A percentile compares a stretch with the other conserved stretches of the same genome.
These are phyloP conservation scores for Andrena minutula DNA, from an alignment of 2,888 invertebrate genomes.

Conservation along the genomic window DNA sequence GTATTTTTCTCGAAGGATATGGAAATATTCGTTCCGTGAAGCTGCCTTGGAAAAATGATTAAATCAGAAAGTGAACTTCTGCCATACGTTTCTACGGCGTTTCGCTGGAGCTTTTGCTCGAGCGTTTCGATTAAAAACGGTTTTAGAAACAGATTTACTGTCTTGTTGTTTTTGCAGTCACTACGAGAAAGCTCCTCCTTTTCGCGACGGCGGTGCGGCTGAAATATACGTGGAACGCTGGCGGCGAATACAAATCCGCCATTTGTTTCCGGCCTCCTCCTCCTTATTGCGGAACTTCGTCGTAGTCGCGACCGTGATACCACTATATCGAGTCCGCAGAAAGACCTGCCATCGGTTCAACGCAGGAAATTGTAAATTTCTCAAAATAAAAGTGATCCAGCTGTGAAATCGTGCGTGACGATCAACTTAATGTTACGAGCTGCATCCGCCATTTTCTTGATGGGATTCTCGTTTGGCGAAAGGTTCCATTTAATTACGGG, in stretches of 20 bases:
- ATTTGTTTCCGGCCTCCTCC: conserved; percentile 47
- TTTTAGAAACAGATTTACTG: conserved; percentile 54
- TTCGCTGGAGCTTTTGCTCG: neutral
- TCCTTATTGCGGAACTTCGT: conserved; percentile 55
- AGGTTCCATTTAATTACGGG: neutral
- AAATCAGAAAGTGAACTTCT: neutral
- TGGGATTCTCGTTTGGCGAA: neutral
- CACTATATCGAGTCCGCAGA: conserved; percentile 36
- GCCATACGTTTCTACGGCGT: no score
- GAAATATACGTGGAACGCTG: conserved; percentile 44
- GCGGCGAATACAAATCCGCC: conserved; percentile 62
- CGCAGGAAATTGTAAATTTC: conserved; percentile 42
- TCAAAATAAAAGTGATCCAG: conserved; percentile 10
- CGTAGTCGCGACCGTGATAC: conserved; percentile 22
- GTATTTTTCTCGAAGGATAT: neutral
- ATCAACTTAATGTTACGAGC: neutral
- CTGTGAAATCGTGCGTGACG: conserved; percentile 1
- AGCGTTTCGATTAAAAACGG: conserved; percentile 56
- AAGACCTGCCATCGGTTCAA: conserved; percentile 28
- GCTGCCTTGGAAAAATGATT: neutral
- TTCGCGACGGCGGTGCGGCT: conserved; percentile 25
- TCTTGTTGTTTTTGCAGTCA: conserved; percentile 41
- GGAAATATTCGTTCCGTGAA: neutral
- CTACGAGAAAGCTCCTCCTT: conserved; percentile 23
- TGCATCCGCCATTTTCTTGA: neutral